Conservation (phyloP, 2,113 vertebrate genomes). For the Microcebus griseorufus region DNA sequence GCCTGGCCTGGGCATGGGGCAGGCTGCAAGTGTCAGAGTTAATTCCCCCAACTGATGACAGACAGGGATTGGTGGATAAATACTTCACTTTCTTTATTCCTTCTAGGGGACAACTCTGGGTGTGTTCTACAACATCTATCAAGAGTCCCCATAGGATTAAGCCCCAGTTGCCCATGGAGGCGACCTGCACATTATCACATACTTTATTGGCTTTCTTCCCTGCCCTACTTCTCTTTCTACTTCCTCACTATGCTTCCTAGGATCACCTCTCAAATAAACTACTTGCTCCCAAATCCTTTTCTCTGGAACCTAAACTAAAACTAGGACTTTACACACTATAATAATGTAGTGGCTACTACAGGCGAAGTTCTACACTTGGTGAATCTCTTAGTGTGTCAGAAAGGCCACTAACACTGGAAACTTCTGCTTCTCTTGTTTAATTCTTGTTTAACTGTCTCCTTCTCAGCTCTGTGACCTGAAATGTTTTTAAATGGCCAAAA, state of each 20-base stretch:
- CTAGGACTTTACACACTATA: not conserved
- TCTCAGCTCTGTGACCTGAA: not conserved
- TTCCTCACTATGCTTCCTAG: not conserved
- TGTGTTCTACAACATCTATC: not conserved
- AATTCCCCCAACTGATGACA: not conserved
- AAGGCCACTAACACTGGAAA: not conserved
- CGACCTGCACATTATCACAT: not conserved
- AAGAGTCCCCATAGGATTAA: not conserved
- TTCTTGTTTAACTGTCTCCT: not conserved
- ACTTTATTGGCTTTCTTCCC: not conserved
- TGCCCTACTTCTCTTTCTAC: not conserved
- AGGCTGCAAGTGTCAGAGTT: not conserved
- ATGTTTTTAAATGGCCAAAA: constrained; percentile 24
- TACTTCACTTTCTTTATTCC: not conserved
- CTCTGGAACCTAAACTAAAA: not conserved
- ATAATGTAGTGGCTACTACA: not conserved
- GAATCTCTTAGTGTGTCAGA: not conserved
- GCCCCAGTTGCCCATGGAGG: not conserved
- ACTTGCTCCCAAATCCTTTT: not conserved
- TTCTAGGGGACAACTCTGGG: not conserved
- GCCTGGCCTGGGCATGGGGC: not conserved
- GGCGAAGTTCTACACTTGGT: not conserved
- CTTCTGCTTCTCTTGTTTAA: not conserved
- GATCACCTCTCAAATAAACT: not conserved
- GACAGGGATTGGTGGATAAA: not conserved